Conservation (phyloP, 2,888 invertebrate species). For the Dendrolimus pini region DNA sequence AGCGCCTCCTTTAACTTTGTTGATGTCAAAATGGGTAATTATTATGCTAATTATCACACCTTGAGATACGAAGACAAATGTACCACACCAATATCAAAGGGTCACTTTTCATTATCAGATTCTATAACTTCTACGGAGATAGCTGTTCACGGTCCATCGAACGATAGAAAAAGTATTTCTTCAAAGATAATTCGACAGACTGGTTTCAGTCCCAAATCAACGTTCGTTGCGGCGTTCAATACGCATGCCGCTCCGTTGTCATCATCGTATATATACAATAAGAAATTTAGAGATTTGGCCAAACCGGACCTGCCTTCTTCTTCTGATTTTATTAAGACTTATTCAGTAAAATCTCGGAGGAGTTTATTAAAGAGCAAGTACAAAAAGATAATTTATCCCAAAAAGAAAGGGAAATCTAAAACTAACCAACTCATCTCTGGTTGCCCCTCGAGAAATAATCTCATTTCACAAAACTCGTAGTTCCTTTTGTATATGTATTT, state of each 20-base stretch:
- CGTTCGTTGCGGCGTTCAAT: constrained; percentile 31
- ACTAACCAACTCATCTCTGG: constrained; percentile 12
- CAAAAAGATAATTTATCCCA: constrained; percentile 38
- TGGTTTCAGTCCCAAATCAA: constrained; percentile 31
- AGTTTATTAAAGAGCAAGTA: constrained; percentile 38
- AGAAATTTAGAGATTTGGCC: constrained; percentile 6
- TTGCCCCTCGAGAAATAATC: constrained; percentile 7
- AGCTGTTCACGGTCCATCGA: constrained; percentile 37
- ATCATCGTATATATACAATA: constrained; percentile 1
- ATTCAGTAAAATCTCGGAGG: constrained; percentile 29
- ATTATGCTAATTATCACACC: constrained; percentile 35
- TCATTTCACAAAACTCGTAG: background rate
- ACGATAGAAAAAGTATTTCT: constrained; percentile 19
- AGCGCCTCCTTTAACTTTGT: constrained; percentile 37
- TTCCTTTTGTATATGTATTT: background rate
- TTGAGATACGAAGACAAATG: constrained; percentile 49
- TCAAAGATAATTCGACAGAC: constrained; percentile 11
- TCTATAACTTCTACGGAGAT: constrained; percentile 36
- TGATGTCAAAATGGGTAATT: constrained; percentile 31
- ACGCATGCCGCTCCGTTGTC: constrained; percentile 9
- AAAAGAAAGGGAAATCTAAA: constrained; percentile 33
- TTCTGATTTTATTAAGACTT: constrained; percentile 14
- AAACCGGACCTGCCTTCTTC: constrained; percentile 12
- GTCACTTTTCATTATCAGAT: constrained; percentile 25
- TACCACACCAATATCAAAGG: constrained; percentile 34